Evolutionary conservation across 2,888 invertebrate species (phyloP).

Genomic region (Lasioglossum vierecki): DNA sequence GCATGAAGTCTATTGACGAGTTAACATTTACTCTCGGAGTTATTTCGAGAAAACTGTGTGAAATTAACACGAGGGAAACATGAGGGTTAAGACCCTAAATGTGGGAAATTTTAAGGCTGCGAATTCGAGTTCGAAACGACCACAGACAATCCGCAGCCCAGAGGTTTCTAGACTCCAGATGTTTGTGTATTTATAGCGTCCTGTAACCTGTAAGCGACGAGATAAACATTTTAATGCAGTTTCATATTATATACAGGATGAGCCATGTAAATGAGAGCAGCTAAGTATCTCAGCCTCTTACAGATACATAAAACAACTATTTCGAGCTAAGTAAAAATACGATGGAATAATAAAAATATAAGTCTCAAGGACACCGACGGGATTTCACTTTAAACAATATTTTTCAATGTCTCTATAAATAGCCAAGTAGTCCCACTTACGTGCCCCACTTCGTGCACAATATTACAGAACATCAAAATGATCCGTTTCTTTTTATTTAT

Average conservation of each 20-base stretch:
- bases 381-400: neutral
- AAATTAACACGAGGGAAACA: too few species aligned
- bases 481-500: neutral
- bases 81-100: too few species aligned
- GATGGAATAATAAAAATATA: neutral
- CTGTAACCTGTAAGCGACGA: constrained; percentile 8
- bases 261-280: neutral
- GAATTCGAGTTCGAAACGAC: neutral
- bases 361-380: neutral
- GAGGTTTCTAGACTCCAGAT: neutral
- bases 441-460: neutral
- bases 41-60: too few species aligned
- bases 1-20: too few species aligned
- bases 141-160: neutral
- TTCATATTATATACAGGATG: constrained; percentile 8
- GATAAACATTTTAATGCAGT: constrained; percentile 5
- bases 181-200: constrained; percentile 9
- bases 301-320: neutral
- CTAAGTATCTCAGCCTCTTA: neutral
- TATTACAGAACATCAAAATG: neutral
- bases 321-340: neutral
- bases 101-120: neutral
- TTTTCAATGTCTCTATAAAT: neutral
- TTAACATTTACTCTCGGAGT: too few species aligned
- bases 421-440: neutral